Base-by-base conservation (phyloP, 2,113 vertebrate species). In the Agapornis roseicollis region DNA sequence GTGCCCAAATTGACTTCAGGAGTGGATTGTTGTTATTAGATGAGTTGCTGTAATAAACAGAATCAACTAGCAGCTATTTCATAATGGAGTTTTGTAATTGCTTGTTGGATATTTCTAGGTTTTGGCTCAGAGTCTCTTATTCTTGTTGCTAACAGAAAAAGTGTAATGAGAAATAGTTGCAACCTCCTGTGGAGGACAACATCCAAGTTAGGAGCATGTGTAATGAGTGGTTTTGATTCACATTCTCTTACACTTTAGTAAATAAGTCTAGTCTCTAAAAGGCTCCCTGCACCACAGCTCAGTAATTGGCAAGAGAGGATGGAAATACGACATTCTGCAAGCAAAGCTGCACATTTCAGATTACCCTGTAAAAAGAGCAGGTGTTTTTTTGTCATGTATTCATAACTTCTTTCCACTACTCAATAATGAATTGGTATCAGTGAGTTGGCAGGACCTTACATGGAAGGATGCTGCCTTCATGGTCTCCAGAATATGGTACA, bases 141-240 rank as follows among this genome's bases (percentile, higher is more conserved):
- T 94, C 96, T 94, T 94, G 61, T 93, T 95, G 80, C 91, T 94
- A 95, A 90, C 73, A 94, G 77, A 35, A 76, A 77, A 84, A 83
- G 46, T 65, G 41, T 80, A 96, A 94, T 96, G 96, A 92, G 72
- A 80, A 90, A 88, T 90, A 86, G 80, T 73, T 90, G 92, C 90
- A 96, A 83, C 83, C 83, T 96, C 92, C 69, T 95, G 88, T 94
- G 93, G 90, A 94, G 92, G 77, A 94, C 84, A 89, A 83, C 83
- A 87, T 97, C 94, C 93, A 96, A 94, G 80, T 96, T 89, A 84
- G 93, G 72, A 95, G 94, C 94, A 94, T 96, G 93, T 82, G 85
- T 97, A 96, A 97, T 96, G 90, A 96, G 80, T 70, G 87, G 88
- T 87, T 97, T 95, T 96, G 93, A 95, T 92, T 93, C 94, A 93